A percentile compares a stretch with the other conserved stretches of the same genome.
These are phyloP conservation scores for Drosophila funebris DNA, from an alignment of 1,140 invertebrate species.

Conservation along the genomic window DNA sequence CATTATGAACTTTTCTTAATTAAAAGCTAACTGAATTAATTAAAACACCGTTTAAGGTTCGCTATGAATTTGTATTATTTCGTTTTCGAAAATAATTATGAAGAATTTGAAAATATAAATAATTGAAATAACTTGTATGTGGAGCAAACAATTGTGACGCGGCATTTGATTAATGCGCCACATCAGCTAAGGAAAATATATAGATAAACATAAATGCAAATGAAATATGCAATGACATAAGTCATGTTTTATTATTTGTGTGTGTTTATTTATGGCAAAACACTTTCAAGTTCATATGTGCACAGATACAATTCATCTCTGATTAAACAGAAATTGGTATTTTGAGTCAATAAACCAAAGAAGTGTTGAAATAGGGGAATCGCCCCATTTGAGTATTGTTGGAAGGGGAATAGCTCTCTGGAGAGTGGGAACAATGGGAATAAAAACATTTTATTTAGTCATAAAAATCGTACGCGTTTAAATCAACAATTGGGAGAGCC, in stretches of 20 bases:
- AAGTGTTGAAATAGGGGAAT: not conserved
- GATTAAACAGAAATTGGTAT: conserved; percentile 70
- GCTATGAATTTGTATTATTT: no score
- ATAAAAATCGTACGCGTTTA: conserved; percentile 70
- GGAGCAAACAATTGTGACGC: not conserved
- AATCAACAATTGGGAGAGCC: conserved; percentile 46
- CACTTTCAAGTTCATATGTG: conserved; percentile 45
- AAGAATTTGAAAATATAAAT: no score
- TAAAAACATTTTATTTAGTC: conserved; percentile 76
- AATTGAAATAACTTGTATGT: not conserved
- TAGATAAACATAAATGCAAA: conserved; percentile 43
- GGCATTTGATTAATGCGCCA: conserved; percentile 18
- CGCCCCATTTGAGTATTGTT: not conserved
- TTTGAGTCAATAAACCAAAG: conserved; percentile 59
- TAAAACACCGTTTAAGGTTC: no score
- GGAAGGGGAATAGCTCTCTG: not conserved
- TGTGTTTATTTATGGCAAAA: conserved; percentile 66
- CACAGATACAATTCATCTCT: conserved; percentile 20
- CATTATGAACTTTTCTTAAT: no score
- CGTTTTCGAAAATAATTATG: no score
- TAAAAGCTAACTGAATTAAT: no score
- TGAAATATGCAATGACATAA: conserved; percentile 30
- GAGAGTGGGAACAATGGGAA: not conserved
- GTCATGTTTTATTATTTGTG: conserved; percentile 29
- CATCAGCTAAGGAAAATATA: not conserved